Percentiles rank a stretch among this genome's conserved stretches.
These are phyloP conservation scores for Sthenelais limicola DNA, from an alignment of 2,888 invertebrate genomes.

Conservation along the genomic window DNA sequence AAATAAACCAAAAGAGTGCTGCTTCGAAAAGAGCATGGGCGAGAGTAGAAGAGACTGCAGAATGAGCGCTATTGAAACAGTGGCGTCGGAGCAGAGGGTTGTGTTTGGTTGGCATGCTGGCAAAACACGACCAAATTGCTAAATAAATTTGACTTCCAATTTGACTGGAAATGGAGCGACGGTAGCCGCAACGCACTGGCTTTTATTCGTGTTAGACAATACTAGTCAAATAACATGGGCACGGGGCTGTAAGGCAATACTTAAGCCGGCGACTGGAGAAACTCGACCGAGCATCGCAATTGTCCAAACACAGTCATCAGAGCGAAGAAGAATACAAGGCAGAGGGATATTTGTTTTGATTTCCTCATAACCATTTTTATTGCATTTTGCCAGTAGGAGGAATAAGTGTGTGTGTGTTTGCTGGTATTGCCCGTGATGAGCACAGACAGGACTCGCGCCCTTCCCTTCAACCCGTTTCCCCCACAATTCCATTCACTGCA, in stretches of 20 bases:
- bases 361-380: slow-evolving; percentile 40
- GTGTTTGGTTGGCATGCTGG: slow-evolving; percentile 31
- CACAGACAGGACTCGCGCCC: background rate
- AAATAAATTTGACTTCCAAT: slow-evolving; percentile 40
- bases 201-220: slow-evolving; percentile 37
- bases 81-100: slow-evolving; percentile 36
- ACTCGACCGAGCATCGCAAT: background rate
- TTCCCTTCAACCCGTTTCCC: background rate
- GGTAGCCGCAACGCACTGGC: background rate
- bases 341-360: slow-evolving; percentile 34
- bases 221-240: slow-evolving; percentile 10
- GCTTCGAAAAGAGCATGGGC: background rate
- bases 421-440: slow-evolving; percentile 13
- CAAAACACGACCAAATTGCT: slow-evolving; percentile 39
- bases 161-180: slow-evolving; percentile 39
- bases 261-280: background rate
- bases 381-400: slow-evolving; percentile 21
- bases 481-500: no score
- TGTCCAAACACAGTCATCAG: slow-evolving; percentile 22
- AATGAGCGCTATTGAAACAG: slow-evolving; percentile 34
- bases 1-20: slow-evolving; percentile 22
- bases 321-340: slow-evolving; percentile 28
- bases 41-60: slow-evolving; percentile 10
- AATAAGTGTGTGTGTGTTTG: slow-evolving; percentile 5
- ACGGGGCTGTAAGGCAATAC: slow-evolving; percentile 30